A percentile compares a stretch with the other conserved stretches of the same genome.
Conservation (phyloP, 2,113 vertebrate genomes). For the Zosterops borbonicus region DNA sequence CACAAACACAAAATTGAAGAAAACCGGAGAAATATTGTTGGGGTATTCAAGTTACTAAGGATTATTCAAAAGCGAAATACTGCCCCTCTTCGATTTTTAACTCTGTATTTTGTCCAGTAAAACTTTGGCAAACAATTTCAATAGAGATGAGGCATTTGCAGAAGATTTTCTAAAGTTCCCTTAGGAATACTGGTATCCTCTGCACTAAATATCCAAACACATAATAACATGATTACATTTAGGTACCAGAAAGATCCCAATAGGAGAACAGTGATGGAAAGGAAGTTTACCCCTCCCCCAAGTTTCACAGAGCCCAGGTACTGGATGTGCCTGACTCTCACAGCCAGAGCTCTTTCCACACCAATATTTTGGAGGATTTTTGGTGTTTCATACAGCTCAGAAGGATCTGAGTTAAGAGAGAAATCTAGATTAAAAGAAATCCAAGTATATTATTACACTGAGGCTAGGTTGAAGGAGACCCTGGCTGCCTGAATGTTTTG, state of each 20-base stretch:
- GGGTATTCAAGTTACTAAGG: not conserved
- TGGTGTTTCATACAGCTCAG: not conserved
- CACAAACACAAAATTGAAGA: not conserved
- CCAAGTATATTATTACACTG: not conserved
- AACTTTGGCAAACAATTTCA: not conserved
- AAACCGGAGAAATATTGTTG: not conserved
- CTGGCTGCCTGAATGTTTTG: not conserved
- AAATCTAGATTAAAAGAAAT: not conserved
- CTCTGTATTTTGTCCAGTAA: not conserved
- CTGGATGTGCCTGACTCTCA: not conserved
- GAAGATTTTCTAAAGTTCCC: not conserved
- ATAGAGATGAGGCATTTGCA: not conserved
- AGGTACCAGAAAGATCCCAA: not conserved
- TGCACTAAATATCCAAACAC: not conserved
- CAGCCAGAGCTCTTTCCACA: not conserved
- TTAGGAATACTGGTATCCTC: not conserved
- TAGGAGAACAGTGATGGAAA: not conserved
- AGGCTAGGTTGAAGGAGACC: not conserved
- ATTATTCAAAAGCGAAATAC: not conserved
- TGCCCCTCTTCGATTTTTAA: rapidly evolving
- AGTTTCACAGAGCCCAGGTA: not conserved
- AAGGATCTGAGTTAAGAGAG: not conserved
- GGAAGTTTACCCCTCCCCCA: not conserved
- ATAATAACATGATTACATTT: not conserved
- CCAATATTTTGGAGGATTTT: not conserved